These are phyloP conservation scores for Clistopyga incitator DNA, from an alignment of 2,888 invertebrate species.

Conservation along the genomic window DNA sequence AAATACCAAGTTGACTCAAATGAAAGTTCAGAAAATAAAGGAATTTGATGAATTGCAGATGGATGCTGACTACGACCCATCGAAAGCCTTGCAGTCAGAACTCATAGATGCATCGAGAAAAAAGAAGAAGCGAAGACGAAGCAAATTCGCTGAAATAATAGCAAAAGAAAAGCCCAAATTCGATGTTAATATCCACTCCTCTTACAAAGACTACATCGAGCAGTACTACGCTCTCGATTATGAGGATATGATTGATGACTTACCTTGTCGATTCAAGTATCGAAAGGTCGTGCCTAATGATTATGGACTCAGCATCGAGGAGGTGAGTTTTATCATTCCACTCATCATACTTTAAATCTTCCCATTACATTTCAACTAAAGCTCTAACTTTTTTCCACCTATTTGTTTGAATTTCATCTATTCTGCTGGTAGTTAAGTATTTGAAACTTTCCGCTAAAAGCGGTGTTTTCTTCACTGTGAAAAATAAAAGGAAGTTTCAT, in stretches of 20 bases:
- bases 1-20: no score
- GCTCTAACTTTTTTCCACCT: no score
- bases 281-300: conserved; percentile 94
- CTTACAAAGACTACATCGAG: conserved; percentile 95
- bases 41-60: conserved; percentile 86
- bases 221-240: conserved; percentile 98
- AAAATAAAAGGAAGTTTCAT: no score
- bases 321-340: conserved; percentile 86
- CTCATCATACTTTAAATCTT: neutral
- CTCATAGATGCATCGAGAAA: conserved; percentile 87
- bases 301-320: conserved; percentile 95
- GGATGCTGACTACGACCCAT: conserved; percentile 94
- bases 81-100: conserved; percentile 85
- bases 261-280: conserved; percentile 97
- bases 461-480: no score
- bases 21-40: neutral
- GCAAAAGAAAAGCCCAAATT: conserved; percentile 92
- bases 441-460: no score
- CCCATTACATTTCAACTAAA: no score
- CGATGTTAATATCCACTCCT: conserved; percentile 89
- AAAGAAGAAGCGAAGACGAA: conserved; percentile 88
- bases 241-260: conserved; percentile 97
- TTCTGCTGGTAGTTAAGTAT: no score
- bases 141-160: conserved; percentile 91
- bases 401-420: no score